Evolutionary conservation across 2,797 vertebrate genomes (phyloP).

Genomic region (Scomberomorus guttatus): DNA sequence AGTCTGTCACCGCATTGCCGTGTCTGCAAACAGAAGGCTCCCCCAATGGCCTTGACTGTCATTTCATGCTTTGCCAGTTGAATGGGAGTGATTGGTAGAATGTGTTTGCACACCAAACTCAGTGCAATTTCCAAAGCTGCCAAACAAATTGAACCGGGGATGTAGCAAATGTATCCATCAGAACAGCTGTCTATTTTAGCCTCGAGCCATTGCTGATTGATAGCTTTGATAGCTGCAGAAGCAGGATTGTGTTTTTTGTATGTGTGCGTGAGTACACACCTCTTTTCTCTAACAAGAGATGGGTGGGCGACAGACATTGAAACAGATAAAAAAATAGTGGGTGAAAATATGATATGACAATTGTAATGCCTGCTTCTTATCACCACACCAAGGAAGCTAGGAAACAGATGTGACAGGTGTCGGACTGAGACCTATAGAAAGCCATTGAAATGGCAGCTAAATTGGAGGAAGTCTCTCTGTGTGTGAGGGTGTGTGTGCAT

Average conservation of each 20-base stretch:
- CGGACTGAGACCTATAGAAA: conserved; percentile 73
- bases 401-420: conserved; percentile 80
- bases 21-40: conserved; percentile 56
- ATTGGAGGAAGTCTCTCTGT: conserved; percentile 60
- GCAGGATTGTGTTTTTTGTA: conserved; percentile 39
- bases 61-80: conserved; percentile 67
- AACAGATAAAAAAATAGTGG: conserved; percentile 64
- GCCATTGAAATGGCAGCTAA: conserved; percentile 70
- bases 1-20: not conserved
- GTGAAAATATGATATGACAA: conserved; percentile 76
- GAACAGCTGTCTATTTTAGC: conserved; percentile 69
- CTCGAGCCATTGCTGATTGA: conserved; percentile 76
- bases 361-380: conserved; percentile 73
- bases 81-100: conserved; percentile 57
- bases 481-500: conserved; percentile 39
- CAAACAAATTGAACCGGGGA: conserved; percentile 78
- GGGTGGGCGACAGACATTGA: conserved; percentile 34
- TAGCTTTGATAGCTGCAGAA: conserved; percentile 76
- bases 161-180: conserved; percentile 73
- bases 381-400: conserved; percentile 41
- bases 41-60: conserved; percentile 53
- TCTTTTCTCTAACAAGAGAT: conserved; percentile 14
- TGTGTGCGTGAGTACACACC: conserved; percentile 26
- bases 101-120: conserved; percentile 68
- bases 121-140: conserved; percentile 65